Base-by-base conservation (phyloP, 2,113 vertebrate genomes). In the Proterorhinus semilunaris region DNA sequence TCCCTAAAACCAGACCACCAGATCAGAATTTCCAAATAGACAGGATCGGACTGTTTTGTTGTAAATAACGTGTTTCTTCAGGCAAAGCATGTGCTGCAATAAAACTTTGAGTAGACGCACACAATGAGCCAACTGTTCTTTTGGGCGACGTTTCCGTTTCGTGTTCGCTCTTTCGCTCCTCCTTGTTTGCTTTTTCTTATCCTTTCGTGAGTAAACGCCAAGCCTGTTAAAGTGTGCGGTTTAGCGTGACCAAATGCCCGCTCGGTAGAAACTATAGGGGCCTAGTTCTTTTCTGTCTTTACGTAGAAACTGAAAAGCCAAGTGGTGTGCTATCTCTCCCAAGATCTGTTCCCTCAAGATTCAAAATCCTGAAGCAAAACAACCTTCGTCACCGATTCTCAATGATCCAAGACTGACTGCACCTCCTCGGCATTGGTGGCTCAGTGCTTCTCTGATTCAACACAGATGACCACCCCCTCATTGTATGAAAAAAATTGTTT, bases 41-140 rank as follows among this genome's bases (percentile, higher is more conserved):
- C 59, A 47, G 68, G 36, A 67, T 63, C 44, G 59, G 52, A 68
- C 57, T 63, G 62, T 72, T 86, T 15, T 75, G 73, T 68, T 75
- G 62, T 65, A 52, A 75, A 76, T 71, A 58, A 62, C 65, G 74
- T 73, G n/a, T 74, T 83, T 78, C 83, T 86, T 48, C 44, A 42
- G 80, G 76, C 74, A 42, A 87, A 87, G 62, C 75, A 78, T 79
- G 71, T 72, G 74, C 65, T 78, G 43, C 74, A 74, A 66, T 79
- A 79, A 87, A 87, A 74, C 47, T 68, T 68, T 76, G 76, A 77
- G 74, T 68, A 69, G 69, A 68, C 57, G 71, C 55, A 75, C 68
- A 88, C 81, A 90, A 81, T 75, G 67, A 69, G 15, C 50, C 62
- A 12, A 76, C 72, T 89, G 82, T 89, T 88, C 78, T 69, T 65